Evolutionary conservation across 2,113 vertebrate species (phyloP).

Genomic region (Periophthalmodon schlosseri): DNA sequence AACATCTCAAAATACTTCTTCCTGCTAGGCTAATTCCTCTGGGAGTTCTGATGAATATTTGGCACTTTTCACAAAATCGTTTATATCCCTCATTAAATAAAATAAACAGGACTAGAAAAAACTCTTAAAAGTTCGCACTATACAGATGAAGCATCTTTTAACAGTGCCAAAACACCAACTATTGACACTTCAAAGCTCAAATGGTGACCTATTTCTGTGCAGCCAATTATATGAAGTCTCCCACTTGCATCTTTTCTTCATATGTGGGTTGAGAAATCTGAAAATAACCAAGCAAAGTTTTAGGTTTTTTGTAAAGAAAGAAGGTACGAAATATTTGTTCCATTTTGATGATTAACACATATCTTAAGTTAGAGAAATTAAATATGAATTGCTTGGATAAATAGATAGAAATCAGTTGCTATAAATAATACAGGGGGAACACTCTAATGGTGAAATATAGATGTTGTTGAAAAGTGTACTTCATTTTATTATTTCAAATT

Average conservation of each 20-base stretch:
- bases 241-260: constrained; percentile 46
- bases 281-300: constrained; percentile 44
- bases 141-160: constrained; percentile 43
- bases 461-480: no score
- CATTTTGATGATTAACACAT: constrained; percentile 49
- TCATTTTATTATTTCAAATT: no score
- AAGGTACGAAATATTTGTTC: constrained; percentile 22
- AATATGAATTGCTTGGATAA: constrained; percentile 23
- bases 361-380: constrained; percentile 23
- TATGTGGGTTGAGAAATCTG: constrained; percentile 55
- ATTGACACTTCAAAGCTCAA: constrained; percentile 64
- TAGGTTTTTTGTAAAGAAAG: constrained; percentile 23
- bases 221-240: constrained; percentile 58
- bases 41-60: neutral
- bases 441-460: neutral
- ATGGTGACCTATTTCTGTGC: constrained; percentile 61
- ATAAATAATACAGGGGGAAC: constrained; percentile 9
- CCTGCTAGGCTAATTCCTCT: constrained; percentile 29
- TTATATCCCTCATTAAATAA: constrained; percentile 43
- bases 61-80: constrained; percentile 2
- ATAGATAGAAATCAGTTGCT: constrained; percentile 10
- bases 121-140: constrained; percentile 33
- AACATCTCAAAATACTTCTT: constrained; percentile 12
- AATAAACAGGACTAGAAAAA: constrained; percentile 7
- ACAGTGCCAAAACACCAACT: constrained; percentile 53